These are phyloP conservation scores for Aplochiton taeniatus DNA, from an alignment of 2,797 vertebrate species.

Conservation along the genomic window DNA sequence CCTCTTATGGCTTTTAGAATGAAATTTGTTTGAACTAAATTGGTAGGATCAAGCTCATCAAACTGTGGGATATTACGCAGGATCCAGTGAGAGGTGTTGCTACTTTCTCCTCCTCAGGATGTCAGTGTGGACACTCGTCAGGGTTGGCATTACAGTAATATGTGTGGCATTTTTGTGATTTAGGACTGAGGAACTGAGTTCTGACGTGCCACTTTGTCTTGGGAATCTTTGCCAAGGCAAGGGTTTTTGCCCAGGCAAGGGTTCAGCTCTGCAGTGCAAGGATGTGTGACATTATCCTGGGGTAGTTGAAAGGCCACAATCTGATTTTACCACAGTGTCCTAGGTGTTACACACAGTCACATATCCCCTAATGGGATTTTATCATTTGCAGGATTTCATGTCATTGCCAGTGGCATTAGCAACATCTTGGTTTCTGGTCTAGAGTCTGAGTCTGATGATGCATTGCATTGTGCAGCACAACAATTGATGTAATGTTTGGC, in stretches of 20 bases:
- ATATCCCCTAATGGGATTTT: neutral
- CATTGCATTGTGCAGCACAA: neutral
- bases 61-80: constrained; percentile 33
- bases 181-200: constrained; percentile 54
- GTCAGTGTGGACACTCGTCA: constrained; percentile 53
- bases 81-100: constrained; percentile 24
- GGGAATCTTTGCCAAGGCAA: constrained; percentile 60
- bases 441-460: constrained; percentile 9
- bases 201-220: constrained; percentile 74
- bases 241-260: constrained; percentile 60
- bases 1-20: too few species aligned
- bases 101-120: constrained; percentile 38
- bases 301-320: constrained; percentile 68
- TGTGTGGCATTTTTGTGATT: constrained; percentile 76
- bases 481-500: constrained; percentile 30
- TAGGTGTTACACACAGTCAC: constrained; percentile 23
- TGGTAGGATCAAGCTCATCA: constrained; percentile 45
- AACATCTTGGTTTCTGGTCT: neutral
- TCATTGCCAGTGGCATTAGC: neutral
- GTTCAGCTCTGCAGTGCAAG: constrained; percentile 55
- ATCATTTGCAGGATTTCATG: neutral
- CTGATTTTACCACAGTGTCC: constrained; percentile 68
- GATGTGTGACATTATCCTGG: constrained; percentile 62
- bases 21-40: too few species aligned
- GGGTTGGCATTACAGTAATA: constrained; percentile 49